Conservation (phyloP, 2,888 invertebrate genomes). For the Andricus curvator region DNA sequence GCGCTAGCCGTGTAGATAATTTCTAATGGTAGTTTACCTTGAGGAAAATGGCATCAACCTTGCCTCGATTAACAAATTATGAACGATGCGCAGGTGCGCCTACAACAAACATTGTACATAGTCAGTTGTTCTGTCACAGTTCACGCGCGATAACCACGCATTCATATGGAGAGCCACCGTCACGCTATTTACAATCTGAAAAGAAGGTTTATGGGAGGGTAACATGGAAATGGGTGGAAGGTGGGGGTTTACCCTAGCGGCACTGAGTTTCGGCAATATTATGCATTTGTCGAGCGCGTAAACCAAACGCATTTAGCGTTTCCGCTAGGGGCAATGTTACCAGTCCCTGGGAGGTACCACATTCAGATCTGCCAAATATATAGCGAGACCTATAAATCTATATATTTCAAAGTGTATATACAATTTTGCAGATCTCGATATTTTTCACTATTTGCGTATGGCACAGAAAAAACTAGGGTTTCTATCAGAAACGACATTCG, state of each 20-base stretch:
- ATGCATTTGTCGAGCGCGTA: constrained; percentile 57
- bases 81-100: constrained; percentile 10
- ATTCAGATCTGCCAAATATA: constrained; percentile 10
- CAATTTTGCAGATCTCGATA: not conserved
- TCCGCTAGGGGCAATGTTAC: constrained; percentile 39
- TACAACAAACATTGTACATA: constrained; percentile 17
- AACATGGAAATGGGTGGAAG: constrained; percentile 42
- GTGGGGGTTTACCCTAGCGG: constrained; percentile 41
- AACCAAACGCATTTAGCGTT: constrained; percentile 59
- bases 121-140: constrained; percentile 25
- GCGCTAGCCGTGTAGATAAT: too few relatives aligned
- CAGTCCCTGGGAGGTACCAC: constrained; percentile 18
- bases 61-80: constrained; percentile 9
- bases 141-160: constrained; percentile 52
- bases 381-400: not conserved
- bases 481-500: too few relatives aligned
- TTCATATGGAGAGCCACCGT: constrained; percentile 54
- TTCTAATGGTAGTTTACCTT: not conserved
- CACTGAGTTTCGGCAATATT: constrained; percentile 57
- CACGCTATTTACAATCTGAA: constrained; percentile 52
- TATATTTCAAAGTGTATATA: not conserved
- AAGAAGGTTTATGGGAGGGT: constrained; percentile 47
- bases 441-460: too few relatives aligned
- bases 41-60: not conserved
- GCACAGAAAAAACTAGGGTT: too few relatives aligned